Evolutionary conservation across 30 jellyfish, hydroid and myxozoan species (phyloP).

Genomic region (Chironex yamaguchii): DNA sequence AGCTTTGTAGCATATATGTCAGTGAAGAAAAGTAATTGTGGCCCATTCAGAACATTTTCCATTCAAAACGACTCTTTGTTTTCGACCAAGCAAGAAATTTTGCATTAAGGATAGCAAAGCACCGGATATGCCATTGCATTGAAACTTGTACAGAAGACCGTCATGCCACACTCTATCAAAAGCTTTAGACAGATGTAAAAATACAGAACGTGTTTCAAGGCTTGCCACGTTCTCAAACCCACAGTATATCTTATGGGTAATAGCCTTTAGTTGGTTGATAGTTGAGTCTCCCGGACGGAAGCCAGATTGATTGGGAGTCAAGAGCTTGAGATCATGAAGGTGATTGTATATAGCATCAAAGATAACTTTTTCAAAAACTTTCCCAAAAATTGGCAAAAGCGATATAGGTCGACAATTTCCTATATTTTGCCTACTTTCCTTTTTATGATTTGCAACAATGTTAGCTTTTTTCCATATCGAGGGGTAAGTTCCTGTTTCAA

Average conservation of each 20-base stretch:
- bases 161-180: slow-evolving; percentile 67
- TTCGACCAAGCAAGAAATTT: slow-evolving; percentile 42
- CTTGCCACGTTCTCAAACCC: slow-evolving; percentile 51
- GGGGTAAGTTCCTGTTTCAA: slow-evolving; percentile 64
- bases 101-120: slow-evolving; percentile 36
- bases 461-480: slow-evolving; percentile 60
- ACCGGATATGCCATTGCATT: slow-evolving; percentile 35
- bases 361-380: slow-evolving; percentile 28
- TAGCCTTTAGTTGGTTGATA: slow-evolving; percentile 34
- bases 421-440: slow-evolving; percentile 55
- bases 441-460: slow-evolving; percentile 51
- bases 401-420: slow-evolving; percentile 52
- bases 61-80: slow-evolving; percentile 58
- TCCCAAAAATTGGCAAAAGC: slow-evolving; percentile 39
- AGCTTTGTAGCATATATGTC: too few relatives aligned
- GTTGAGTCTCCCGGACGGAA: slow-evolving; percentile 52
- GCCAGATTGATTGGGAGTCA: slow-evolving; percentile 65
- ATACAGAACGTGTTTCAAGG: slow-evolving; percentile 57
- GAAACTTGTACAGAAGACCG: slow-evolving; percentile 47
- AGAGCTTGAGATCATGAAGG: slow-evolving; percentile 12
- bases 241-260: slow-evolving; percentile 31
- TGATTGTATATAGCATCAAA: slow-evolving; percentile 66
- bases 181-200: slow-evolving; percentile 59
- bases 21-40: too few relatives aligned
- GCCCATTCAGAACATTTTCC: slow-evolving; percentile 47